Evolutionary conservation across 1,140 invertebrate species (phyloP).

Genomic region (Hyposmocoma kahamanoa): DNA sequence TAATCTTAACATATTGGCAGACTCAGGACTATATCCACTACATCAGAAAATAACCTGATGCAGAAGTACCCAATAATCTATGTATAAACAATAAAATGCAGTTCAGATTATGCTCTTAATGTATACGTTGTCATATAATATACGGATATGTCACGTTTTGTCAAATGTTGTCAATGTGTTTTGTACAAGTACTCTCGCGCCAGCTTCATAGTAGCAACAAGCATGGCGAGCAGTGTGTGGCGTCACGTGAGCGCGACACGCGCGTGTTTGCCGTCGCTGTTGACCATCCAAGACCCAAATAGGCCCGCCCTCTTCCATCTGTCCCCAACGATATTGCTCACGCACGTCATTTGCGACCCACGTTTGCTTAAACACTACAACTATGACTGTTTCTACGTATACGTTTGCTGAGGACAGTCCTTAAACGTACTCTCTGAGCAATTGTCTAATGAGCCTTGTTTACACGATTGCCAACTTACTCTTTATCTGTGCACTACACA

Average conservation of each 20-base stretch:
- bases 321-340: conserved; percentile 37
- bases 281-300: conserved; percentile 25
- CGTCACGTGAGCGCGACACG: conserved; percentile 37
- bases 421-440: conserved; percentile 1
- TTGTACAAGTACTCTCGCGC: not conserved
- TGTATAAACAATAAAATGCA: too few relatives aligned
- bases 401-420: conserved; percentile 6
- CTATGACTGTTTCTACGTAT: conserved; percentile 23
- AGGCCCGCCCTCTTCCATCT: conserved; percentile 26
- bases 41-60: too few relatives aligned
- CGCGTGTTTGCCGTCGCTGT: conserved; percentile 35
- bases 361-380: conserved; percentile 33
- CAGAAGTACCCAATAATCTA: too few relatives aligned
- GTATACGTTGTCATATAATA: too few relatives aligned
- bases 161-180: not conserved
- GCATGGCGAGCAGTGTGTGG: too few relatives aligned
- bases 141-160: too few relatives aligned
- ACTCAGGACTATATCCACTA: too few relatives aligned
- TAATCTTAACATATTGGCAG: too few relatives aligned
- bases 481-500: too few relatives aligned
- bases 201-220: not conserved
- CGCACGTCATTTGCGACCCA: conserved; percentile 30
- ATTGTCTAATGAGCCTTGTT: conserved; percentile 2
- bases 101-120: too few relatives aligned
- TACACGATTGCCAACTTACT: not conserved